Evolutionary conservation across 30 jellyfish, hydroid and myxozoan species (phyloP).

Genomic region (Turritopsis rubra): DNA sequence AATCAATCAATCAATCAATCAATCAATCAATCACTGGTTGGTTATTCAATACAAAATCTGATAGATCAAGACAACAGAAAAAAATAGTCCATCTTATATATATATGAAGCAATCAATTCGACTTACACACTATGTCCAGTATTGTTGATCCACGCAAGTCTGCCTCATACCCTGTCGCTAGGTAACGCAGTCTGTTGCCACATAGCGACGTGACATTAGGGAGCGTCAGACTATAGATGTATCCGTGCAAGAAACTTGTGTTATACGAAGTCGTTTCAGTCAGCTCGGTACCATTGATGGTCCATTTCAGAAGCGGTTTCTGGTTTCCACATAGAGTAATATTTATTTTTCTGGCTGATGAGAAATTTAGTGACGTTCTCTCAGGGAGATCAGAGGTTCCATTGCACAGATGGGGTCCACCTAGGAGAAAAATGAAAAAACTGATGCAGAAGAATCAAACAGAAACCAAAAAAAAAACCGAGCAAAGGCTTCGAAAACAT

Average conservation of each 20-base stretch:
- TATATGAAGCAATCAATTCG: too few species aligned
- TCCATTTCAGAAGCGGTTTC: background rate
- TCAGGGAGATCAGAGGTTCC: background rate
- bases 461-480: background rate
- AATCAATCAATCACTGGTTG: too few species aligned
- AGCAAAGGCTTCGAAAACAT: background rate
- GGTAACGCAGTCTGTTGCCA: background rate
- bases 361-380: background rate
- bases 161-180: background rate
- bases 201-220: background rate
- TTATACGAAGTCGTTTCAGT: background rate
- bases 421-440: too few species aligned
- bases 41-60: too few species aligned
- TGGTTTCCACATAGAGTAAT: background rate
- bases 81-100: too few species aligned
- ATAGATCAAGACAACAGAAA: too few species aligned
- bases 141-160: background rate
- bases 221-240: background rate
- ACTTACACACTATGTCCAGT: background rate
- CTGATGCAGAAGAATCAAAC: too few species aligned
- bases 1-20: too few species aligned
- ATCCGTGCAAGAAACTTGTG: background rate
- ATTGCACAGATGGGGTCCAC: background rate
- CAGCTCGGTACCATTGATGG: background rate
- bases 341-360: background rate